phyloP scores from a whole-genome alignment of 92 coral and sea anemone species.

The Montipora capitata region DNA sequence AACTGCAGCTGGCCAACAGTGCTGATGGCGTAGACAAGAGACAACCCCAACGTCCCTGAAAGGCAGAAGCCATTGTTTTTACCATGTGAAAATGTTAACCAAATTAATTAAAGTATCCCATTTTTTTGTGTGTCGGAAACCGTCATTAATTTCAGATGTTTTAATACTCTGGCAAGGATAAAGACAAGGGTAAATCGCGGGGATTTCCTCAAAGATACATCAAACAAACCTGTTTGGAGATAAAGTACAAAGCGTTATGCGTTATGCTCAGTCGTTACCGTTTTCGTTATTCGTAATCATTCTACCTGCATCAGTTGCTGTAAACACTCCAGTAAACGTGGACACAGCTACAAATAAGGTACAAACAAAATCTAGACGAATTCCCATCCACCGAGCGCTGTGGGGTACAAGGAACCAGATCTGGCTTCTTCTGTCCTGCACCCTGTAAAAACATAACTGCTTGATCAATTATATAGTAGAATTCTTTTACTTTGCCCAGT shows the following conservation, averaged over 20 bases:
- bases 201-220: too few species aligned
- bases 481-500: too few species aligned
- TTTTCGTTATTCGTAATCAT: neutral
- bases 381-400: constrained; percentile 97
- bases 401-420: constrained; percentile 96
- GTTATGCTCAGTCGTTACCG: too few species aligned
- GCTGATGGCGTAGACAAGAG: constrained; percentile 96
- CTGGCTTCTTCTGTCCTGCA: constrained; percentile 91
- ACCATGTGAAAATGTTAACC: neutral
- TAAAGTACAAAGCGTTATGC: too few species aligned
- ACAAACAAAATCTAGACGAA: constrained; percentile 94
- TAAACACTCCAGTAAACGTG: constrained; percentile 88
- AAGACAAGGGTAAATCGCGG: too few species aligned
- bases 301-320: constrained; percentile 91
- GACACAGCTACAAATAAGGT: constrained; percentile 89
- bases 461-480: too few species aligned
- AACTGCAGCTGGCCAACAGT: constrained; percentile 98
- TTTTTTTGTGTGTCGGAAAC: too few species aligned
- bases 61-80: neutral
- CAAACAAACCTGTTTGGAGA: too few species aligned
- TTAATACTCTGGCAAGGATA: too few species aligned
- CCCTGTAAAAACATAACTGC: constrained; percentile 52
- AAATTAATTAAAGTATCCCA: too few species aligned
- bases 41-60: constrained; percentile 90
- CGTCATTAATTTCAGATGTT: too few species aligned